phyloP scores from a whole-genome alignment of 23 tunicate genomes.

The Styela plicata region DNA sequence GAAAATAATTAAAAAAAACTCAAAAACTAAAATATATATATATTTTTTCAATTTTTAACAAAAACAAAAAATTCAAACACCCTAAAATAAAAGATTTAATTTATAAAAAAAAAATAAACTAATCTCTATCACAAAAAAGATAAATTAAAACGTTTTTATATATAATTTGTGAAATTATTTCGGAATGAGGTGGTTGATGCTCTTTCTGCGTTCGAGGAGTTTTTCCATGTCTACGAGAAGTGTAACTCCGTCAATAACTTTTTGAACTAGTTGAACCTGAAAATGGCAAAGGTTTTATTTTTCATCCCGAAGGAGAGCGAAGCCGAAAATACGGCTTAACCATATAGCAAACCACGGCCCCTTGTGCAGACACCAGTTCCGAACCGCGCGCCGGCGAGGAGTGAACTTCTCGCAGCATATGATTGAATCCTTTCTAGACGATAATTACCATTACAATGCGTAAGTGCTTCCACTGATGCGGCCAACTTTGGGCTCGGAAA shows the following conservation, averaged over 20 bases:
- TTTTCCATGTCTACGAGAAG: constrained; percentile 74
- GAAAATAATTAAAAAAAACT: not conserved
- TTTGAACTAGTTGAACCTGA: constrained; percentile 73
- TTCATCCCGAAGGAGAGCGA: too few species aligned
- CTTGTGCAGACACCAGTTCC: too few species aligned
- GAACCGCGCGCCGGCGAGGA: too few species aligned
- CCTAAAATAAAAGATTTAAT: not conserved
- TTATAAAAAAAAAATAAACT: not conserved
- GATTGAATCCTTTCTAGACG: too few species aligned
- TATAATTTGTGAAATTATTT: constrained; percentile 26
- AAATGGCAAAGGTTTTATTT: not conserved
- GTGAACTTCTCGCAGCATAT: too few species aligned
- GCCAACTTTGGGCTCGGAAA: too few species aligned
- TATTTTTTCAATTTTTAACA: not conserved
- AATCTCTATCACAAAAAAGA: not conserved
- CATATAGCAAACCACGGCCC: too few species aligned
- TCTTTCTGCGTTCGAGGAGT: constrained; percentile 48
- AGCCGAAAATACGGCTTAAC: too few species aligned
- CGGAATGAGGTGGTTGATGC: constrained; percentile 48
- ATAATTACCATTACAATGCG: too few species aligned
- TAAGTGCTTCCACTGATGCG: too few species aligned
- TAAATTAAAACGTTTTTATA: not conserved
- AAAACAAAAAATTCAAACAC: too few species aligned
- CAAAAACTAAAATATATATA: not conserved
- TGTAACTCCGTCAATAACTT: constrained; percentile 79